Percentiles rank a stretch among this genome's conserved stretches.
Evolutionary conservation across 2,888 invertebrate species (phyloP).

Genomic region (Coelinius sp.): DNA sequence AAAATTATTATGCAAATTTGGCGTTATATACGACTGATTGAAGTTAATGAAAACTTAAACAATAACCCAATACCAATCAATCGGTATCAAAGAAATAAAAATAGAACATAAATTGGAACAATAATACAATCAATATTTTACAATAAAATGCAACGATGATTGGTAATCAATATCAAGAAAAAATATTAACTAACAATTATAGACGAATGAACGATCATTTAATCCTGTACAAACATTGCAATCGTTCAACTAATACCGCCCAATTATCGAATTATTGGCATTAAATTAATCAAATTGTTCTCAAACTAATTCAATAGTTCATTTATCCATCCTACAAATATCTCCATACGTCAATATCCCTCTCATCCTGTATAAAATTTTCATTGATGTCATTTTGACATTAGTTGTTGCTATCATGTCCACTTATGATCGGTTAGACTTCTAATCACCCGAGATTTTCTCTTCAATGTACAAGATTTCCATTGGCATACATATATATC

Average conservation of each 20-base stretch:
- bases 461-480: constrained; percentile 20
- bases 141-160: not conserved
- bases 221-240: not conserved
- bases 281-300: not conserved
- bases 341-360: not conserved
- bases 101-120: not conserved
- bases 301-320: not conserved
- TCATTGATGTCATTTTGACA: not conserved
- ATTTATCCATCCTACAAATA: not conserved
- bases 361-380: not conserved
- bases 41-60: not conserved
- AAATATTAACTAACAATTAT: not conserved
- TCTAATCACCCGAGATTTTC: not conserved
- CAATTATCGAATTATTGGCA: not conserved
- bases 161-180: not conserved
- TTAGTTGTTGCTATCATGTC: not conserved
- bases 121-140: not conserved
- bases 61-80: not conserved
- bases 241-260: not conserved
- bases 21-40: not conserved
- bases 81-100: not conserved
- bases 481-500: constrained; percentile 7
- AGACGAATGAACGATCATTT: not conserved
- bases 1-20: not conserved
- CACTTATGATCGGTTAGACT: not conserved